phyloP scores from a whole-genome alignment of 2,113 vertebrate species.

The Oreochromis niloticus region DNA sequence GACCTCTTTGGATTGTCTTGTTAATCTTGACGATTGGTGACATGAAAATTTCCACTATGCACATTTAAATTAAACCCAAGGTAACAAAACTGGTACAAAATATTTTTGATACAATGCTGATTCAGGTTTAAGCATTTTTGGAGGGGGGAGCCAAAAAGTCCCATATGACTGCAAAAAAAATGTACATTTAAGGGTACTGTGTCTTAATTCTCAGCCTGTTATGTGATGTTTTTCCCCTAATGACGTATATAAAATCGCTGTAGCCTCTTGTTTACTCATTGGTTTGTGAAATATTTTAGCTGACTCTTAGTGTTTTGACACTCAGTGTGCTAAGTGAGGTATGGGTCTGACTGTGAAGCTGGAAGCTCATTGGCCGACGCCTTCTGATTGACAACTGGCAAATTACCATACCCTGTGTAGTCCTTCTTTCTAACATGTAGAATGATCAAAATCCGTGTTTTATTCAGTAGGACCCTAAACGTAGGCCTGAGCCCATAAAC shows the following conservation, averaged over 20 bases:
- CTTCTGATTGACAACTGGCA: background rate
- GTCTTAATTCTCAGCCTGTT: background rate
- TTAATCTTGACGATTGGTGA: background rate
- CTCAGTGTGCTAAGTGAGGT: background rate
- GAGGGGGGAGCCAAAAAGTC: background rate
- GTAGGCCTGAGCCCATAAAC: too few relatives aligned
- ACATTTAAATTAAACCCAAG: background rate
- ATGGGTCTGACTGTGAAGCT: background rate
- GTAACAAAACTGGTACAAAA: background rate
- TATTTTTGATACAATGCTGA: background rate
- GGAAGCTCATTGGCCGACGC: background rate
- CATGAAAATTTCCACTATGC: background rate
- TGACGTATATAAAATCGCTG: background rate
- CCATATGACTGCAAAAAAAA: background rate
- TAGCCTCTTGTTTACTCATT: background rate
- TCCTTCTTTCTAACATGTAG: too few relatives aligned
- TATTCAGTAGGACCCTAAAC: too few relatives aligned
- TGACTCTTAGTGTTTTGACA: background rate
- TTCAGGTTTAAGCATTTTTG: background rate
- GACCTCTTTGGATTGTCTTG: background rate
- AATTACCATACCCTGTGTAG: too few relatives aligned
- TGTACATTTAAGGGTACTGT: background rate
- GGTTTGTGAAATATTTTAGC: background rate
- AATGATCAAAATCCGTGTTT: too few relatives aligned
- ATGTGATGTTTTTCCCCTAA: background rate